phyloP scores from a whole-genome alignment of 2,888 invertebrate genomes.

The Eulithis testata region DNA sequence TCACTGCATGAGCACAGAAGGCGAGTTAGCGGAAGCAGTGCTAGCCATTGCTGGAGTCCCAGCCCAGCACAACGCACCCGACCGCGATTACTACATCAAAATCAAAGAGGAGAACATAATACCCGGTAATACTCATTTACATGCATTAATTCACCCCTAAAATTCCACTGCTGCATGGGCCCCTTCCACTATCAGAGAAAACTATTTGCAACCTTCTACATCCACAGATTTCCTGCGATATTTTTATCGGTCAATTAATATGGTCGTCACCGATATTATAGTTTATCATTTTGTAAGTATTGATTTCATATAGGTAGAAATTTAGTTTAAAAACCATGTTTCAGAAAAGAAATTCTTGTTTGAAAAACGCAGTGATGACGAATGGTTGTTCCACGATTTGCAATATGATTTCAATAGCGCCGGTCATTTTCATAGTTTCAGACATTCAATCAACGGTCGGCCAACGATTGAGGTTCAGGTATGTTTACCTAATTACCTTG shows the following conservation, averaged over 20 bases:
- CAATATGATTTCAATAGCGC: slow-evolving; percentile 64
- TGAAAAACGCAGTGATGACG: slow-evolving; percentile 47
- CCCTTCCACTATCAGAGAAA: too few species aligned
- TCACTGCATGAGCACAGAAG: slow-evolving; percentile 57
- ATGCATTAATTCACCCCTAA: background rate
- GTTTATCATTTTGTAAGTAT: too few species aligned
- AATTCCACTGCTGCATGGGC: too few species aligned
- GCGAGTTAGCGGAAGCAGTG: slow-evolving; percentile 58
- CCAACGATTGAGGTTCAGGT: slow-evolving; percentile 61
- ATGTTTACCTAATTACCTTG: too few species aligned
- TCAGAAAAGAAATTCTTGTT: slow-evolving; percentile 62
- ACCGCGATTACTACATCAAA: slow-evolving; percentile 58
- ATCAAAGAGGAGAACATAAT: slow-evolving; percentile 57
- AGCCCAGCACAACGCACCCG: slow-evolving; percentile 69
- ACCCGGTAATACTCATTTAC: slow-evolving; percentile 52
- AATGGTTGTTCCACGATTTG: slow-evolving; percentile 67
- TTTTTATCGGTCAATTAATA: too few species aligned
- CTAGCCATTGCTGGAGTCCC: slow-evolving; percentile 67
- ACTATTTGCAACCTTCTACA: too few species aligned
- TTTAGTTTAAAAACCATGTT: slow-evolving; percentile 31
- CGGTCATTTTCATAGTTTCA: slow-evolving; percentile 61
- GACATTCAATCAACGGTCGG: slow-evolving; percentile 59
- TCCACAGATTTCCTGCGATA: too few species aligned
- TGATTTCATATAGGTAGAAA: too few species aligned
- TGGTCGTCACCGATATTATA: too few species aligned